phyloP scores from a whole-genome alignment of 2,797 vertebrate genomes.

The Hapalemur alaotrensis region DNA sequence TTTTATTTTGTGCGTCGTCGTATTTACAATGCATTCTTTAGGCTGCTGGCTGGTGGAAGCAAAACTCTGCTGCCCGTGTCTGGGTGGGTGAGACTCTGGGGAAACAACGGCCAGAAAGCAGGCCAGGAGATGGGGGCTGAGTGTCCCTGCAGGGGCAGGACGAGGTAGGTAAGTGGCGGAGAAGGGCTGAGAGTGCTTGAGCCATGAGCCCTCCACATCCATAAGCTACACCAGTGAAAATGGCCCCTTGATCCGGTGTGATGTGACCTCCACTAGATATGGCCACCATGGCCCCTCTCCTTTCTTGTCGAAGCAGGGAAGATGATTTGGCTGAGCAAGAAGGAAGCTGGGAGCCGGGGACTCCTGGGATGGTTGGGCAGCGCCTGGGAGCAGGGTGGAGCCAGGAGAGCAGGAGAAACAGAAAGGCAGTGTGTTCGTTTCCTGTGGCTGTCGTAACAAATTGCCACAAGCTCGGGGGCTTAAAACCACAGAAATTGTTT shows the following conservation, averaged over 20 bases:
- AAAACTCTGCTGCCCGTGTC: background rate
- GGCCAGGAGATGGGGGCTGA: background rate
- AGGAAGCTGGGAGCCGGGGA: background rate
- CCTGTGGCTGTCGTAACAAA: background rate
- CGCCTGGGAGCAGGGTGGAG: background rate
- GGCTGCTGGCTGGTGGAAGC: background rate
- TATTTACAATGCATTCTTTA: background rate
- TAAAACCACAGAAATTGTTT: background rate
- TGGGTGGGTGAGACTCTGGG: rapidly evolving
- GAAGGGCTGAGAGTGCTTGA: background rate
- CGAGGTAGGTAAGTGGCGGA: background rate
- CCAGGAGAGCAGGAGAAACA: background rate
- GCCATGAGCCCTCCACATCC: background rate
- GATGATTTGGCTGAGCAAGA: background rate
- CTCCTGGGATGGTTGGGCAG: rapidly evolving
- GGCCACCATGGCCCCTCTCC: background rate
- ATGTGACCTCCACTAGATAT: background rate
- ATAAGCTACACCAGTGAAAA: background rate
- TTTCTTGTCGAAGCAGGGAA: background rate
- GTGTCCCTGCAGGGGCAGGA: background rate
- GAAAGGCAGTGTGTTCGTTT: background rate
- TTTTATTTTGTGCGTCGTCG: background rate
- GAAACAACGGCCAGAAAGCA: rapidly evolving
- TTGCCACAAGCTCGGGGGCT: background rate
- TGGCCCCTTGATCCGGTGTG: too few relatives aligned